Evolutionary conservation across 2,888 invertebrate genomes (phyloP).

Genomic region (Cerastis leucographa): DNA sequence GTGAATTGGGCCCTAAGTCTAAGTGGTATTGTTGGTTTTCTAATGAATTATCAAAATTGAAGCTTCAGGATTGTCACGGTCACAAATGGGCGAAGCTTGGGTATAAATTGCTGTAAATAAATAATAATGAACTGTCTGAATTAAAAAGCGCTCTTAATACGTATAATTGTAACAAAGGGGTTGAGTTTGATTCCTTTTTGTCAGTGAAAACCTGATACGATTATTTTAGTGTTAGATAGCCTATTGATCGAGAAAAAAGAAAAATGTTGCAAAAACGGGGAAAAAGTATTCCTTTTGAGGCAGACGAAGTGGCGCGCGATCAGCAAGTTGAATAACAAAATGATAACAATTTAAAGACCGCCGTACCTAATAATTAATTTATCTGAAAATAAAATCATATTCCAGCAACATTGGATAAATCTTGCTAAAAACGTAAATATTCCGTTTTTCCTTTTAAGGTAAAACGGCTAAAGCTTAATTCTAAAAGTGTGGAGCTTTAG

Average conservation of each 20-base stretch:
- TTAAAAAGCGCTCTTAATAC: not conserved
- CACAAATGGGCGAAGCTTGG: conserved; percentile 42
- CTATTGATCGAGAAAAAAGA: too few relatives aligned
- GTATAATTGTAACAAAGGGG: conserved; percentile 27
- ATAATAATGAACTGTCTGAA: conserved; percentile 6
- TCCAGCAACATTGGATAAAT: not conserved
- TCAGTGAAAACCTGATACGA: conserved; percentile 65
- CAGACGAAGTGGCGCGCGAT: too few relatives aligned
- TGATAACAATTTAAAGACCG: not conserved
- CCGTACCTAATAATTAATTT: not conserved
- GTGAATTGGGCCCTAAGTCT: conserved; percentile 43
- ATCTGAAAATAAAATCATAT: not conserved
- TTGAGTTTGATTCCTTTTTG: conserved; percentile 57
- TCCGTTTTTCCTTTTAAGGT: not conserved
- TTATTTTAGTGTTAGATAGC: too few relatives aligned
- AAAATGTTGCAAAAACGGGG: too few relatives aligned
- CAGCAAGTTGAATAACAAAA: not conserved
- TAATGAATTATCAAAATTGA: conserved; percentile 15
- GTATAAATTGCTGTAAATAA: conserved; percentile 41
- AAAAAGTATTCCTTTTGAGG: too few relatives aligned
- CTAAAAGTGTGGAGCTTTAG: not conserved
- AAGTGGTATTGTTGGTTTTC: conserved; percentile 64
- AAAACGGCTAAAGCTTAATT: too few relatives aligned
- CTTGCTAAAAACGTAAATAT: not conserved
- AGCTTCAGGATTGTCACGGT: conserved; percentile 36